Base-by-base conservation (phyloP, 1,140 invertebrate species). In the Platorchestia sp. region DNA sequence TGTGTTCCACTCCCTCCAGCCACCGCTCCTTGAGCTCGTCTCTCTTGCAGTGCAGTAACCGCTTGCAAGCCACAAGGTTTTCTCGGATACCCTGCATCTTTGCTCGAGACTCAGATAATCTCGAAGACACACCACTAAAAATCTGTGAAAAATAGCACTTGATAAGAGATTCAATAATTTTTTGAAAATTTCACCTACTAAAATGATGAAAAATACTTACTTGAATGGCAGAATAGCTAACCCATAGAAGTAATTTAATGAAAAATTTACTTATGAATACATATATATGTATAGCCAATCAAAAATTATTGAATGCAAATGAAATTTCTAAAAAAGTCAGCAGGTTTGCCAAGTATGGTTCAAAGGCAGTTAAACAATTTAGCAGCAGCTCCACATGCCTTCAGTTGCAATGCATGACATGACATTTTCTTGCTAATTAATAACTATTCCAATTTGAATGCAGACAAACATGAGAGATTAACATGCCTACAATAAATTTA, bases 11-110 rank as follows among this genome's bases (percentile, higher is more conserved):
- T 10, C 99, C 98, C 97, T 99, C 99, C 0, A 98, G 97, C 98
- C 99, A 99, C 95, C 99, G 97, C 96, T 99, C 98, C 96, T 99
- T 98, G 87, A 99, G 97, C 97, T 99, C 99, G 97, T 99, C 99
- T 93, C 99, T 97, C 96, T 99, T 98, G 97, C 99, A 99, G 96
- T 99, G 98, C 87, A 99, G 97, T 47, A 99, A 97, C 43, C 98
- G 98, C 97, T 99, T 99, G 97, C 99, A 99, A 10, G 98, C 98
- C 95, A 98, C 98, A 19, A 99, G 97, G 97, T 99, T 98, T 96
- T 99, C 99, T 97, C 99, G 99, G 0, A 99, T 99, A 10, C 98
- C 98, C 96, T 98, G 98, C 95, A 99, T 98, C 96, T 98, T 98
- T 96, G 98, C 98, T 90, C 99, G 98, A 95, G 99, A 99, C 86